Evolutionary conservation across 1,140 invertebrate species (phyloP).

Genomic region (Rhizoglyphus robini): DNA sequence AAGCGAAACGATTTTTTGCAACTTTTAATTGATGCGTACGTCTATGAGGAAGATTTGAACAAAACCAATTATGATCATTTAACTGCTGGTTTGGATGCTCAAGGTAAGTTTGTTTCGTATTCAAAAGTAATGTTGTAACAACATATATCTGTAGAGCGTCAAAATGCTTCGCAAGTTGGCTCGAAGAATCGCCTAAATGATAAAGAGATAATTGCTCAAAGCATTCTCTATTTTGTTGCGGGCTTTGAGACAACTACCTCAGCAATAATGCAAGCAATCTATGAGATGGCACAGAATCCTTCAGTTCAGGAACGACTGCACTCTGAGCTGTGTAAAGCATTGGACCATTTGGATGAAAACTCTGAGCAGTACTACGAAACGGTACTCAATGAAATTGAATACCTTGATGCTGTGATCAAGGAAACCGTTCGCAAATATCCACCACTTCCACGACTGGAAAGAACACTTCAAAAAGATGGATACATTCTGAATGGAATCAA

Average conservation of each 20-base stretch:
- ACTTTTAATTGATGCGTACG: no score
- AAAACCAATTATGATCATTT: no score
- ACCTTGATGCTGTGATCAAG: conserved; percentile 17
- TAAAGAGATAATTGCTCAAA: conserved; percentile 38
- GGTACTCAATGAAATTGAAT: not conserved
- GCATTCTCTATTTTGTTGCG: conserved; percentile 52
- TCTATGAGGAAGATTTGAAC: no score
- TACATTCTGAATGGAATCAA: no score
- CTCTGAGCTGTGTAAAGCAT: conserved; percentile 42
- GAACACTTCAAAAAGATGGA: no score
- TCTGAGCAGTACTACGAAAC: not conserved
- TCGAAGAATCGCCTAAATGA: not conserved
- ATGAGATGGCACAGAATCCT: conserved; percentile 48
- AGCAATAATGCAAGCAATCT: conserved; percentile 48
- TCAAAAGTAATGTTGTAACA: not conserved
- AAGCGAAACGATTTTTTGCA: no score
- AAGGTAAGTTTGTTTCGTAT: not conserved
- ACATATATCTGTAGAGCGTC: not conserved
- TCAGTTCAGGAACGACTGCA: conserved; percentile 45
- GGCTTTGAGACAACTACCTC: no score
- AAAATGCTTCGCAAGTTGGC: not conserved
- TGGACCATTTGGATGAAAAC: not conserved
- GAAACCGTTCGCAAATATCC: no score
- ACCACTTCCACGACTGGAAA: conserved; percentile 31
- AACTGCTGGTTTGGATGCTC: no score